These are phyloP conservation scores for Melanerpes formicivorus DNA, from an alignment of 2,113 vertebrate species.

Conservation along the genomic window DNA sequence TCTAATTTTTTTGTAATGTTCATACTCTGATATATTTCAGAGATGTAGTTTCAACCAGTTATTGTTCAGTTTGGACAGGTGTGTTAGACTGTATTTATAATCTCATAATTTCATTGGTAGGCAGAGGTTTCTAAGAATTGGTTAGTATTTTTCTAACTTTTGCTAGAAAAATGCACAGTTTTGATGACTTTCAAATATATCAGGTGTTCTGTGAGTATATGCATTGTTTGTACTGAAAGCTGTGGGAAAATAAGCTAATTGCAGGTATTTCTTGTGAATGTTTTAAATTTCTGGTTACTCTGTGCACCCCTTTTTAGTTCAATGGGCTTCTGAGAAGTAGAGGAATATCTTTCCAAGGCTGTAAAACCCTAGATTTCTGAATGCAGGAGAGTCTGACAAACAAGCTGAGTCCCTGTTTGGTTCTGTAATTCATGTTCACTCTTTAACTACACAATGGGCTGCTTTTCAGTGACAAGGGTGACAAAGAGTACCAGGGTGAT, in stretches of 20 bases:
- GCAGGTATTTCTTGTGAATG: neutral
- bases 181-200: rapidly evolving
- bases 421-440: neutral
- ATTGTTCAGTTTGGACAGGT: neutral
- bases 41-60: neutral
- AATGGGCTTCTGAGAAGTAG: neutral
- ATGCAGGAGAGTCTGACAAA: neutral
- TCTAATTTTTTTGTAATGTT: neutral
- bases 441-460: neutral
- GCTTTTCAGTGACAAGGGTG: neutral
- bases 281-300: neutral
- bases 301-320: neutral
- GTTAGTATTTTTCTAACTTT: neutral
- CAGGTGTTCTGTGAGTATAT: neutral
- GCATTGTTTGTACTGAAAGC: neutral
- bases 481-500: neutral
- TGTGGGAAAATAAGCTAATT: neutral
- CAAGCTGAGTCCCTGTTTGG: neutral
- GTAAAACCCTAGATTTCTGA: neutral
- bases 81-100: neutral
- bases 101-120: neutral
- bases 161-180: neutral
- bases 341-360: neutral
- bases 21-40: neutral
- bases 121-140: neutral